Evolutionary conservation across 2,797 vertebrate genomes (phyloP), one percentile per base, ranked within the genome.

Genomic region (Craterocephalus amniculus): DNA sequence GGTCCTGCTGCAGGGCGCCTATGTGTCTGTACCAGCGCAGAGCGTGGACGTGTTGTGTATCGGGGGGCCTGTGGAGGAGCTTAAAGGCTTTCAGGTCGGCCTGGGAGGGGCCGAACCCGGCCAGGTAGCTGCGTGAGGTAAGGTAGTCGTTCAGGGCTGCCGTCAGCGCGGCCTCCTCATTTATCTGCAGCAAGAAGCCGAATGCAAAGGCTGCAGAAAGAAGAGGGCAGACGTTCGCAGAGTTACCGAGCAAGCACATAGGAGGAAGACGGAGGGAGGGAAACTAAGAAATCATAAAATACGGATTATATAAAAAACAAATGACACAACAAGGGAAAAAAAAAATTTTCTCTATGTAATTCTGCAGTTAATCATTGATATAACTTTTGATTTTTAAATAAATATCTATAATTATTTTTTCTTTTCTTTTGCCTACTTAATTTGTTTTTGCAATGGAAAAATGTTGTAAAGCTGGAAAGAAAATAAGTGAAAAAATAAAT

Each of bases 11-110:
- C 91, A 98, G 92, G 79, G 96, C 92, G 57, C 94, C 93, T 93
- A 98, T 94, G 93, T 99, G 97, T 89, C 95, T 96, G 95, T 96
- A 97, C 97, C 97, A 98, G 90, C 97, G 96, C 91, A 96, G 94
- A 92, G 96, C 94, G 77, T 99, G 97, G 87, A 95, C 94, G 63
- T 90, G 93, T 43, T 86, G 91, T 51, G 95, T 93, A 31, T 92
- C 83, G 35, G 97, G 97, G 80, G 96, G 95, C 63, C 91, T 84
- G 62, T 67, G 85, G 87, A 99, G 94, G 89, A 93, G 95, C 90
- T 84, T 94, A 93, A 97, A 96, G 74, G 91, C 95, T 78, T 94
- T 95, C 88, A 93, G 89, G 85, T 99, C 97, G 67, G 91, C 96
- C 92, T 94, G 94, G 79, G 97, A 97, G 84, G 96, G 94, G 82